Base-by-base conservation (phyloP, 2,113 vertebrate species). In the Macaca mulatta region DNA sequence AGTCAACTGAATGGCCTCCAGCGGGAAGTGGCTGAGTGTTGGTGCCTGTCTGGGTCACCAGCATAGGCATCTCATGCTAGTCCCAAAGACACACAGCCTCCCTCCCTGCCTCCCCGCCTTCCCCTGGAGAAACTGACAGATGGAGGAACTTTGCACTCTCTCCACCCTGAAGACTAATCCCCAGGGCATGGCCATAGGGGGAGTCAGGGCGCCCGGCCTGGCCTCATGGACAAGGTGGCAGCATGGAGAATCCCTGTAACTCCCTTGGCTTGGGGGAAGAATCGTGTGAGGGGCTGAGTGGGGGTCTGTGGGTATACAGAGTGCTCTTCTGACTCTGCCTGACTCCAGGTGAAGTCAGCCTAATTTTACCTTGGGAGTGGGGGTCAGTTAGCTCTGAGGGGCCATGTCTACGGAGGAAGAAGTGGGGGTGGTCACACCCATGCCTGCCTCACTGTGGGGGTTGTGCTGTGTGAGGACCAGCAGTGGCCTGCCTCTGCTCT, bases 241-340 rank as follows among this genome's bases (percentile, higher is more conserved):
- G 80, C 48, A 64, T 43, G 50, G 88, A 80, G 84, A 81, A 77
- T 35, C 64, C 83, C 57, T 69, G 8, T n/a, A 91, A 77, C 16
- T 87, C 57, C 38, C 69, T 72, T 67, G 81, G 35, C 78, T 94
- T 75, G 43, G 74, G 74, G 85, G 59, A 97, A 84, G 55, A 84
- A 40, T 67, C 43, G 38, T 25, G 8, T 5, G 20, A 18, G 8
- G 12, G 50, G 22, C 1, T 55, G 43, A 83, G 43, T 61, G 25
- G 18, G 23, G 75, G 69, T 38, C 32, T 50, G 14, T 13, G n/a
- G 27, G 27, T 43, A 9, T 13, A 12, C 45, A 82, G 30, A 50
- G 75, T 43, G 35, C 35, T 92, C 90, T n/a, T 57, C 38, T 83
- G 38, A 72, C 59, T 38, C 75, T 79, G 72, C 55, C 72, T 80